Conservation (phyloP, 2,113 vertebrate species). For the Corythoichthys intestinalis region DNA sequence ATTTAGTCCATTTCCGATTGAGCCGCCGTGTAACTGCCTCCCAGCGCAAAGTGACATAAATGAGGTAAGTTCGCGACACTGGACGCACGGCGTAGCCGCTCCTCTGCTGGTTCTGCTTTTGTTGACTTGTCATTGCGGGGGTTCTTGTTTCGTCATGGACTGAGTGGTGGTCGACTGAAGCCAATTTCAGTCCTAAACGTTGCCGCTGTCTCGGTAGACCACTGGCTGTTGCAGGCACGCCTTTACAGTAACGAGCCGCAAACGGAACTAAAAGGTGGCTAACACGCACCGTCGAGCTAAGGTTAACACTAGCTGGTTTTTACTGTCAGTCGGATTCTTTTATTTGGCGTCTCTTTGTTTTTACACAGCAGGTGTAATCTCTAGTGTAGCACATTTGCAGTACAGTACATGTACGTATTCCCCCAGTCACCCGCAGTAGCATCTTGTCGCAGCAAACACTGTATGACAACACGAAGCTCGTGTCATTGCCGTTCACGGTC, state of each 20-base stretch:
- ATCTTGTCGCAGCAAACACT: neutral
- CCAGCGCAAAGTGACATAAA: neutral
- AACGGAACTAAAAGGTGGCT: neutral
- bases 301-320: constrained; percentile 20
- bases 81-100: neutral
- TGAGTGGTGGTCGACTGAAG: constrained; percentile 19
- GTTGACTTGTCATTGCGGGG: constrained; percentile 54
- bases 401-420: neutral
- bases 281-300: constrained; percentile 18
- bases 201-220: neutral
- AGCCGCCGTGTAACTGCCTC: neutral
- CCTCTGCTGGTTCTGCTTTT: neutral
- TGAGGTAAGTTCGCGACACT: constrained; percentile 28
- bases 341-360: constrained; percentile 26
- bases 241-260: neutral
- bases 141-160: constrained; percentile 34
- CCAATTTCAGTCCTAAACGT: neutral
- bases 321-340: constrained; percentile 4
- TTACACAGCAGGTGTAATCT: neutral
- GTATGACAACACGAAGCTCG: neutral
- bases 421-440: neutral
- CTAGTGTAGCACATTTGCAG: neutral
- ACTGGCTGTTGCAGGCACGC: neutral
- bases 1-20: neutral
- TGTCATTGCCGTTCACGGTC: neutral